Conservation (phyloP, 2,888 invertebrate species). For the Ctena decussata region DNA sequence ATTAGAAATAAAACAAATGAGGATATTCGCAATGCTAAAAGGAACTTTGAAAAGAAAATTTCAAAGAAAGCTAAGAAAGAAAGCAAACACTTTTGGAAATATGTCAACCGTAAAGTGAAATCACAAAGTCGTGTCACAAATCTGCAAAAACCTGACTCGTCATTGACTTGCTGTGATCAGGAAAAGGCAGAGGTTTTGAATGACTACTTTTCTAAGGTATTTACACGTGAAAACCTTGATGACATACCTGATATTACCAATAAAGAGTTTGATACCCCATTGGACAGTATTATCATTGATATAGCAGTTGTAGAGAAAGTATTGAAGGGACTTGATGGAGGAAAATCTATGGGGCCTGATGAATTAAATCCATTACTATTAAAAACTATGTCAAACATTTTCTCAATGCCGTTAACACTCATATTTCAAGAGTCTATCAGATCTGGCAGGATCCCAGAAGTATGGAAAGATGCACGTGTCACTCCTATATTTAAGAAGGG, state of each 20-base stretch:
- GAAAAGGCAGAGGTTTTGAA: slow-evolving; percentile 30
- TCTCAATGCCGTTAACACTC: not conserved
- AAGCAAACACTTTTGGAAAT: slow-evolving; percentile 24
- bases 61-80: slow-evolving; percentile 11
- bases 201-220: slow-evolving; percentile 16
- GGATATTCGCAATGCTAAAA: not conserved
- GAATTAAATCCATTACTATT: not conserved
- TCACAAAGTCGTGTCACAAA: not conserved
- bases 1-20: slow-evolving; percentile 7
- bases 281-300: not conserved
- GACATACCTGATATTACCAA: slow-evolving; percentile 13
- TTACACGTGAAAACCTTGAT: slow-evolving; percentile 17
- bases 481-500: not conserved
- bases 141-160: not conserved
- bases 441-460: not conserved
- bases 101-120: slow-evolving; percentile 19
- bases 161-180: not conserved
- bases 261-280: not conserved
- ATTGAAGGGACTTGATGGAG: not conserved
- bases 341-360: slow-evolving; percentile 22
- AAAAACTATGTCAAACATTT: not conserved
- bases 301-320: not conserved
- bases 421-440: not conserved
- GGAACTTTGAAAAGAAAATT: not conserved
- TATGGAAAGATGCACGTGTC: slow-evolving; percentile 2